phyloP scores from a whole-genome alignment of 2,797 vertebrate genomes.

The Parambassis ranga region DNA sequence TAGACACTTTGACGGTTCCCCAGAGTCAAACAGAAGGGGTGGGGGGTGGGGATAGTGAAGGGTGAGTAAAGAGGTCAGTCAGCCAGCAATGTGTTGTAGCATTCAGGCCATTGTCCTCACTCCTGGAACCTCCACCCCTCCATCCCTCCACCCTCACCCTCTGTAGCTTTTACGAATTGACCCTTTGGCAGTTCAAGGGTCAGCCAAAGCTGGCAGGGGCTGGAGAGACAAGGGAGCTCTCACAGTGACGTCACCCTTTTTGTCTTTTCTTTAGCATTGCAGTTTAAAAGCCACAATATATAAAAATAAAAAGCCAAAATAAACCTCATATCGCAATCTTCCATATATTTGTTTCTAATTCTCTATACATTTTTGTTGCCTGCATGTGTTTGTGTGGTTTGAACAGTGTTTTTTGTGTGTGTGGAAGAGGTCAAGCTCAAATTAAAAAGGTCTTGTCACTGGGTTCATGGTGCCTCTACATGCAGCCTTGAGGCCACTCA shows the following conservation, averaged over 20 bases:
- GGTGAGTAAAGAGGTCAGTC: conserved; percentile 46
- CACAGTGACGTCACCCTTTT: conserved; percentile 14
- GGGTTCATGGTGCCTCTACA: conserved; percentile 35
- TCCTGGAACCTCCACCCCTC: background rate
- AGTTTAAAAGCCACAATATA: background rate
- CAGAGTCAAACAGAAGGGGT: conserved; percentile 41
- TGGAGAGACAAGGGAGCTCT: background rate
- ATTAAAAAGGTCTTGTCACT: conserved; percentile 47
- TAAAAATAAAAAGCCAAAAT: background rate
- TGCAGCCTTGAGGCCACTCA: conserved; percentile 36
- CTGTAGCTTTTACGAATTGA: conserved; percentile 38
- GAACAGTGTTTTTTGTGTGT: background rate
- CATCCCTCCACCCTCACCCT: conserved; percentile 29
- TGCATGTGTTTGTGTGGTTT: background rate
- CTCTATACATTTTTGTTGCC: too few relatives aligned
- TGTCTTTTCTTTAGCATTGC: conserved; percentile 6
- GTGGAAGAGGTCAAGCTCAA: conserved; percentile 35
- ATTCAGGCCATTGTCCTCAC: conserved; percentile 55
- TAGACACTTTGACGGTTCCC: conserved; percentile 52
- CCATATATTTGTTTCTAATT: background rate
- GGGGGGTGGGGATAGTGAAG: conserved; percentile 19
- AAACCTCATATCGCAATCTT: background rate
- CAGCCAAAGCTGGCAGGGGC: conserved; percentile 20
- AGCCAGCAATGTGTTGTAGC: conserved; percentile 41
- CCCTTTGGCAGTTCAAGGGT: conserved; percentile 39